phyloP scores from a whole-genome alignment of 2,888 invertebrate species.

The Heteromyza rotundicornis region DNA sequence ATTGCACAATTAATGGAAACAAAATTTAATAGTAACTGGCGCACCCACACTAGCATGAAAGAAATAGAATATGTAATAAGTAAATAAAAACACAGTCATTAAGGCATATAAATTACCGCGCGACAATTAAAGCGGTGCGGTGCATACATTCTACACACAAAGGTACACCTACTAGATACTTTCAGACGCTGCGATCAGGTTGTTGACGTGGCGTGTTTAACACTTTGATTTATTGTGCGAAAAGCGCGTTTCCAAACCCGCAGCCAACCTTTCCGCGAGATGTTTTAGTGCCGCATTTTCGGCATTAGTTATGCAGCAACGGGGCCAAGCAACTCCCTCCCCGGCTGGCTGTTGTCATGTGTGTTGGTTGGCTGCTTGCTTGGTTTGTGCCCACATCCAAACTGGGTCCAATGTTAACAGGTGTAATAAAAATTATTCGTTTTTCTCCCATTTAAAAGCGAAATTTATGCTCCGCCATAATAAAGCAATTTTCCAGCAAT shows the following conservation, averaged over 20 bases:
- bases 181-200: neutral
- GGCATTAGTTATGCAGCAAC: neutral
- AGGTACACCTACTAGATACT: conserved; percentile 28
- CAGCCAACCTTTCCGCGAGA: neutral
- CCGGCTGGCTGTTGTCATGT: neutral
- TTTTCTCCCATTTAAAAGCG: no score
- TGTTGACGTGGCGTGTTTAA: conserved; percentile 45
- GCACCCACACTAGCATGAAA: no score
- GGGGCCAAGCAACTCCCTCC: neutral
- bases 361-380: no score
- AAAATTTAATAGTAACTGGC: no score
- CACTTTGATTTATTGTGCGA: conserved; percentile 48
- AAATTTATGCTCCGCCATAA: no score
- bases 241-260: conserved; percentile 2
- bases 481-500: no score
- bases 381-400: no score
- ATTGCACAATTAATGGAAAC: neutral
- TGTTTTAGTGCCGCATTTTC: neutral
- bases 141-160: conserved; percentile 31
- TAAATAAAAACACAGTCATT: no score
- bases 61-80: no score
- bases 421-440: no score
- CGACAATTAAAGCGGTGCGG: neutral
- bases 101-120: neutral
- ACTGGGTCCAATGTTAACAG: neutral